Conservation (phyloP, 2,888 invertebrate species). For the Schizaphis graminum region DNA sequence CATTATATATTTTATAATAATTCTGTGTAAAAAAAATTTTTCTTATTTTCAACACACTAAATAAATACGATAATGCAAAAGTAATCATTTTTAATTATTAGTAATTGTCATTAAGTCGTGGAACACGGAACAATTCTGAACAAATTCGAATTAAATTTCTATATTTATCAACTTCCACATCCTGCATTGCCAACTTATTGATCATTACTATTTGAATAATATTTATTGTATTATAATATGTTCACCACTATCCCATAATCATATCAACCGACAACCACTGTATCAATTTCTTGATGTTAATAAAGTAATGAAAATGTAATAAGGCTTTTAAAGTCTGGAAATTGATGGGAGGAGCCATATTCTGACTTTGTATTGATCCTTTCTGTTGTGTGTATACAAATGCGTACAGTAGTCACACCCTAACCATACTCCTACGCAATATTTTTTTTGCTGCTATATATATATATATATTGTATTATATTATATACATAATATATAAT, state of each 20-base stretch:
- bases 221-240: background rate
- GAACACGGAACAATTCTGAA: background rate
- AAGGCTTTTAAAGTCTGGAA: slow-evolving; percentile 28
- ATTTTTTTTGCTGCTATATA: slow-evolving; percentile 24
- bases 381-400: slow-evolving; percentile 53
- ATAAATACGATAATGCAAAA: background rate
- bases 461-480: background rate
- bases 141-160: background rate
- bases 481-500: background rate
- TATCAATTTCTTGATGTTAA: slow-evolving; percentile 20
- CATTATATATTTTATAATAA: background rate
- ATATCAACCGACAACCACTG: background rate
- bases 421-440: slow-evolving; percentile 50
- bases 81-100: background rate
- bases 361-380: slow-evolving; percentile 65
- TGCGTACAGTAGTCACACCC: slow-evolving; percentile 58
- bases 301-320: slow-evolving; percentile 52
- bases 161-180: too few relatives aligned
- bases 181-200: too few relatives aligned
- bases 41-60: background rate
- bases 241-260: background rate
- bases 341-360: slow-evolving; percentile 60
- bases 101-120: background rate
- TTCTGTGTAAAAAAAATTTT: background rate
- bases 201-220: too few relatives aligned